These are phyloP conservation scores for Mythimna lalbum DNA, from an alignment of 2,888 invertebrate species.

Conservation along the genomic window DNA sequence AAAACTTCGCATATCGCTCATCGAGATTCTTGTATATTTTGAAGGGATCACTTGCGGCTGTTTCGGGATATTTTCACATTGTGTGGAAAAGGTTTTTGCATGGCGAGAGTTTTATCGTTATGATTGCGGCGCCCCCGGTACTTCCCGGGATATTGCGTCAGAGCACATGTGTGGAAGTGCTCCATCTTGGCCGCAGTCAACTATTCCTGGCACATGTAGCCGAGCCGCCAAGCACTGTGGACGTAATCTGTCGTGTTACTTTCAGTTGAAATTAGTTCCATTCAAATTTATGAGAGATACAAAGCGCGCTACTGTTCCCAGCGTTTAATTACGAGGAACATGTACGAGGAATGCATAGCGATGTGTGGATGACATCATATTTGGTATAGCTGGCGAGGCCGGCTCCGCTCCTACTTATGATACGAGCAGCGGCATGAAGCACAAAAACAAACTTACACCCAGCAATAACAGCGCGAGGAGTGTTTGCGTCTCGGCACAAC, in stretches of 20 bases:
- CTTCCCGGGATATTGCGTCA: conserved; percentile 48
- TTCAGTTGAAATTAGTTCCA: conserved; percentile 41
- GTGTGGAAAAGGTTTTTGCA: conserved; percentile 48
- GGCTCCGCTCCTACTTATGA: conserved; percentile 30
- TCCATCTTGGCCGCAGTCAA: conserved; percentile 28
- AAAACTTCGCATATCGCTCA: conserved; percentile 55
- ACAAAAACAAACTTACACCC: conserved; percentile 56
- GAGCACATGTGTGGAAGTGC: conserved; percentile 56
- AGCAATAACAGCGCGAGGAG: conserved; percentile 50
- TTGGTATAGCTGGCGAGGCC: conserved; percentile 14
- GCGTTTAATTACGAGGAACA: conserved; percentile 39
- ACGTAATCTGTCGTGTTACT: conserved; percentile 23
- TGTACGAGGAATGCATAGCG: conserved; percentile 11
- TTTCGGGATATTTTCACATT: conserved; percentile 42
- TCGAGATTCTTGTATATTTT: conserved; percentile 47
- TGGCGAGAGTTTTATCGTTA: conserved; percentile 48
- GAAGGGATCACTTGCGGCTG: conserved; percentile 37
- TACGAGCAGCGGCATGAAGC: conserved; percentile 32
- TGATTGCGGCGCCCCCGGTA: conserved; percentile 17
- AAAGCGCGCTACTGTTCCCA: conserved; percentile 5
- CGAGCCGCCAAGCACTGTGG: conserved; percentile 3
- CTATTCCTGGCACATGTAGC: conserved; percentile 20
- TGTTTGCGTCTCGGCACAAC: conserved; percentile 45
- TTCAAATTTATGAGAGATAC: conserved; percentile 9
- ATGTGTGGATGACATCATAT: conserved; percentile 35